Evolutionary conservation across 1,140 invertebrate genomes (phyloP), one percentile per base, ranked within the genome.

Genomic region (Ditylenchus dipsaci): DNA sequence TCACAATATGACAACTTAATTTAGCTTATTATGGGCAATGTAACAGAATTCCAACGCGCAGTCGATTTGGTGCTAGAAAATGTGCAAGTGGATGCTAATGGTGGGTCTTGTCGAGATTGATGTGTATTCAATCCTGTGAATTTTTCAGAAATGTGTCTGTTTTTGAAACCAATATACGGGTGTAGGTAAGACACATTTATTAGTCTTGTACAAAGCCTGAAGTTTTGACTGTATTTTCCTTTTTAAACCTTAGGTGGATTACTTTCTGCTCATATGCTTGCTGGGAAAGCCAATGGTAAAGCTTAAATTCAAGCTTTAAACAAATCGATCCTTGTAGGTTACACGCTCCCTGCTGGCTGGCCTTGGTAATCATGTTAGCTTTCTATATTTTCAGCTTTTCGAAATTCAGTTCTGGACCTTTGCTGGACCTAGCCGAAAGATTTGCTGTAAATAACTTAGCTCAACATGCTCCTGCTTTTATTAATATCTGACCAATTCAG

Each of bases 141-240:
- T 21, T 53, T 26, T 53, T 7, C 11, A 53, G 23, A 53, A 21
- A 53, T 53, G 49, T 53, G 0, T 97, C 94, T 49, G 95, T 99
- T 0, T 99, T 99, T 88, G 96, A 99, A 87, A 98, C 95, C 3
- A 99, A 99, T 84, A 99, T 99, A 64, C 87, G 96, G 83, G 94
- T 76, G 90, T 98, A 72, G 95, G 33, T 38, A 38, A n/a, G n/a
- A n/a, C n/a, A n/a, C n/a, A n/a, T n/a, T n/a, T n/a, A n/a, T n/a
- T n/a, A n/a, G n/a, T n/a, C n/a, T n/a, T n/a, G n/a, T n/a, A n/a
- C n/a, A n/a, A n/a, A n/a, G n/a, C n/a, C n/a, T n/a, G n/a, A n/a
- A n/a, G n/a, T n/a, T n/a, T n/a, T n/a, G n/a, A n/a, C n/a, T n/a
- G n/a, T n/a, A n/a, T n/a, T n/a, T n/a, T n/a, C n/a, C n/a, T n/a